Conservation (phyloP, 2,888 invertebrate species). For the Unio delphinus region DNA sequence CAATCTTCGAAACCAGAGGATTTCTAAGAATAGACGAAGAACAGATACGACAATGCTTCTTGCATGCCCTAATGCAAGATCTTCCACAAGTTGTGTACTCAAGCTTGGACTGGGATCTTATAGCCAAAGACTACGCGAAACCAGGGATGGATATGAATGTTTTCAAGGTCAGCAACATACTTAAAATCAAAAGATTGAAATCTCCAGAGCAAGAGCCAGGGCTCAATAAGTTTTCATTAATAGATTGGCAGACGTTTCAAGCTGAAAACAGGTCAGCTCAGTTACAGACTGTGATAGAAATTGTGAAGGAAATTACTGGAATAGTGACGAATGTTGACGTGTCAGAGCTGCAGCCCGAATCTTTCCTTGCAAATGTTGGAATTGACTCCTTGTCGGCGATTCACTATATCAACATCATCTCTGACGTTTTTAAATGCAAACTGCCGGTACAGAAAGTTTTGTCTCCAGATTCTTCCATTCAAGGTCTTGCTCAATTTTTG, state of each 20-base stretch:
- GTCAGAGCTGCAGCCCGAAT: not conserved
- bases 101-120: constrained; percentile 12
- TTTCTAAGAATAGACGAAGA: constrained; percentile 9
- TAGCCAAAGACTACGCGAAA: constrained; percentile 12
- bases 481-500: too few relatives aligned
- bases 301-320: not conserved
- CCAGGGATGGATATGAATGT: not conserved
- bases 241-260: not conserved
- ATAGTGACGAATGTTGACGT: not conserved
- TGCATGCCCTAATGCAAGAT: constrained; percentile 25
- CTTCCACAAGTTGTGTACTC: constrained; percentile 8
- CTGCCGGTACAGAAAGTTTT: too few relatives aligned
- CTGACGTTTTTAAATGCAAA: not conserved
- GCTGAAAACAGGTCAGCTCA: not conserved
- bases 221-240: not conserved
- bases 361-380: constrained; percentile 1
- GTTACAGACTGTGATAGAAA: not conserved
- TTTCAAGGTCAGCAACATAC: not conserved
- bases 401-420: not conserved
- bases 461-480: too few relatives aligned
- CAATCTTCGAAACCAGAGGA: constrained; percentile 12
- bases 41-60: constrained; percentile 27
- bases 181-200: not conserved
- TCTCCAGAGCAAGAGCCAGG: not conserved
- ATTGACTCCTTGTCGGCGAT: constrained; percentile 5